Evolutionary conservation across 64 coral and sea anemone genomes (phyloP).

Genomic region (Actinia tenebrosa): DNA sequence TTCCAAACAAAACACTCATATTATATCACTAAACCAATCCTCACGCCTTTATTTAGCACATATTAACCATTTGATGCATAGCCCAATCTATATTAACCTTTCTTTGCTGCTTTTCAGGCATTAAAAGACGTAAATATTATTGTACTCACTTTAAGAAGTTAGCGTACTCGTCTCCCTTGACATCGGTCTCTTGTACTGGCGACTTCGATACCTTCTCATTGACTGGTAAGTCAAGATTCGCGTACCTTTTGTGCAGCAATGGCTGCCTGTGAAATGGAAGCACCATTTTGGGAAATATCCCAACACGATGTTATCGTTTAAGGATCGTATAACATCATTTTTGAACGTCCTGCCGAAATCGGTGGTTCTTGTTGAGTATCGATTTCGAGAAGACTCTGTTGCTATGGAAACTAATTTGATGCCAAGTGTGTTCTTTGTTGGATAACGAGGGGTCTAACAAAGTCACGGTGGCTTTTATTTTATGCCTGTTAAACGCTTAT

Average conservation of each 20-base stretch:
- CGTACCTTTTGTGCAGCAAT: constrained; percentile 82
- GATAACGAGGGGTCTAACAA: not conserved
- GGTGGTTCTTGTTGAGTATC: not conserved
- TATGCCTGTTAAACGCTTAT: not conserved
- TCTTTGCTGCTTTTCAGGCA: no score
- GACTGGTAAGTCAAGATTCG: constrained; percentile 45
- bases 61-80: not conserved
- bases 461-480: not conserved
- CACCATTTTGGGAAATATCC: constrained; percentile 61
- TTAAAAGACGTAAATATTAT: not conserved
- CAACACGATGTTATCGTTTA: not conserved
- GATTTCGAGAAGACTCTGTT: constrained; percentile 6
- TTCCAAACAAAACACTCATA: not conserved
- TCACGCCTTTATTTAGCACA: not conserved
- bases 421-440: not conserved
- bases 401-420: not conserved
- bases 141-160: constrained; percentile 71
- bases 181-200: not conserved
- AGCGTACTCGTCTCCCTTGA: constrained; percentile 80
- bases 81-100: no score
- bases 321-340: not conserved
- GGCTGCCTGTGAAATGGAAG: constrained; percentile 95
- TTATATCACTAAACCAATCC: not conserved
- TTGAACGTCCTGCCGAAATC: not conserved
- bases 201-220: not conserved